phyloP scores from a whole-genome alignment of 2,888 invertebrate species.

The Tachina fera region DNA sequence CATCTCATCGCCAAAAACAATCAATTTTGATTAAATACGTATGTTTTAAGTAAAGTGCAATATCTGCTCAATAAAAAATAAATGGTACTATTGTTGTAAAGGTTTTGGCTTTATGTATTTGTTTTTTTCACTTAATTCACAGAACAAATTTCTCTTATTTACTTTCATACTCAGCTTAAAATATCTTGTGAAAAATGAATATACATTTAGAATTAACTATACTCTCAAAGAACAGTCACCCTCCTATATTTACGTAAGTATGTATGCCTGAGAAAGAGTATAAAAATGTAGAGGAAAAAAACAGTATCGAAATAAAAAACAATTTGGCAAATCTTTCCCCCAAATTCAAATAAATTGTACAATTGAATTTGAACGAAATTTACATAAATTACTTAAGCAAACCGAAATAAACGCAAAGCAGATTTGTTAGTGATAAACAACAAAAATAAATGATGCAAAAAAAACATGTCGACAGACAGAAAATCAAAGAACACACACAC shows the following conservation, averaged over 20 bases:
- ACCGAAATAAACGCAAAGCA: slow-evolving; percentile 61
- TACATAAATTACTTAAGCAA: slow-evolving; percentile 64
- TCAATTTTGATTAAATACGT: too few species aligned
- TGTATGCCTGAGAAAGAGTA: background rate
- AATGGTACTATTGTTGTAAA: too few species aligned
- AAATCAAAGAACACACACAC: background rate
- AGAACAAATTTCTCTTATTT: too few species aligned
- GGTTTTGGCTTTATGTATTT: too few species aligned
- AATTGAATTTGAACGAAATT: slow-evolving; percentile 57
- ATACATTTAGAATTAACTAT: too few species aligned
- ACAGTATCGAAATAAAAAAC: slow-evolving; percentile 5
- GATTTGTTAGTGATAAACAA: slow-evolving; percentile 49
- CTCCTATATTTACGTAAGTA: background rate
- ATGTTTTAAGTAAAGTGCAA: too few species aligned
- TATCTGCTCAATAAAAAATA: too few species aligned
- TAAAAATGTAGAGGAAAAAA: background rate
- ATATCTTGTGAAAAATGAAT: too few species aligned
- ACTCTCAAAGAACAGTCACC: background rate
- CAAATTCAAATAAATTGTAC: slow-evolving; percentile 32
- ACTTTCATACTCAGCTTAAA: too few species aligned
- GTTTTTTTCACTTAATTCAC: too few species aligned
- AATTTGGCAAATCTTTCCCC: slow-evolving; percentile 23
- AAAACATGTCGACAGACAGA: background rate
- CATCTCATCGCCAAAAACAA: too few species aligned
- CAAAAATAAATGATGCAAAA: slow-evolving; percentile 17